phyloP scores from a whole-genome alignment of 2,113 vertebrate species.

The Ochotona princeps region DNA sequence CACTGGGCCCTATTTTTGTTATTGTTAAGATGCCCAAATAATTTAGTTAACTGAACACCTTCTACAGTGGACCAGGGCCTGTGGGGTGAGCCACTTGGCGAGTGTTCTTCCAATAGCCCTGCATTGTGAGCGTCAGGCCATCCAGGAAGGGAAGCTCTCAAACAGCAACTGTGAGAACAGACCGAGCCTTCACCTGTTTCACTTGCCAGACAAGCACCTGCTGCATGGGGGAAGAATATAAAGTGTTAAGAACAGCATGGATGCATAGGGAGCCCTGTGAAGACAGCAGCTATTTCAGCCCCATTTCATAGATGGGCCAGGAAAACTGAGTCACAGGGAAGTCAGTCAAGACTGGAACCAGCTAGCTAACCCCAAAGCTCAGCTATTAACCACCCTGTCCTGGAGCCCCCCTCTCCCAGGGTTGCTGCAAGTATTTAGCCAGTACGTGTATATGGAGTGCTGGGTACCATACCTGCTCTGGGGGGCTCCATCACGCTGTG shows the following conservation, averaged over 20 bases:
- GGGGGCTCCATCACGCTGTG: not conserved
- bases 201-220: not conserved
- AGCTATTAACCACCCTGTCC: not conserved
- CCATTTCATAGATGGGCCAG: conserved; percentile 10
- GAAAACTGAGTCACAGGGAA: conserved; percentile 30
- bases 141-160: not conserved
- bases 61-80: not conserved
- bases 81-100: not conserved
- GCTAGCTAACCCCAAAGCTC: not conserved
- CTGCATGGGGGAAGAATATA: not conserved
- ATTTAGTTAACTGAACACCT: not conserved
- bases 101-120: not conserved
- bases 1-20: no score
- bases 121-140: not conserved
- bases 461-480: not conserved
- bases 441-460: not conserved
- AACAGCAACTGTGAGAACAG: not conserved
- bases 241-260: not conserved
- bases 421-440: not conserved
- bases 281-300: not conserved
- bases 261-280: not conserved
- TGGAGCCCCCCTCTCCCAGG: not conserved
- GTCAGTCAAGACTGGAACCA: not conserved
- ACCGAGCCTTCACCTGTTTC: not conserved
- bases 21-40: not conserved